Conservation (phyloP, 2,888 invertebrate species). For the Acleris sparsana region DNA sequence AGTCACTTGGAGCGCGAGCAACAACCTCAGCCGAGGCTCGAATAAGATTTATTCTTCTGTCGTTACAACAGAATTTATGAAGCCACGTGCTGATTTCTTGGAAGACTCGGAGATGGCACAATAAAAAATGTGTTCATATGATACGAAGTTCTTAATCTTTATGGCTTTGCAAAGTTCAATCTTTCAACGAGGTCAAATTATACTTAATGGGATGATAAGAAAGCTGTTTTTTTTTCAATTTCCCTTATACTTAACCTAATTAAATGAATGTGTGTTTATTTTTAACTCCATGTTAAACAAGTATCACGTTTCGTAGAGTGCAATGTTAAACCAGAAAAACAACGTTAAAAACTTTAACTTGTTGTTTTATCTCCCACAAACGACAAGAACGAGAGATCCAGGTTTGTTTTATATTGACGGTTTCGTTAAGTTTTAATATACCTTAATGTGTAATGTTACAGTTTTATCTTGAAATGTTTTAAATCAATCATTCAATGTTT, state of each 20-base stretch:
- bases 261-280: constrained; percentile 51
- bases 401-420: constrained; percentile 35
- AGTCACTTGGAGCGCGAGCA: constrained; percentile 11
- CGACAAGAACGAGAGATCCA: not conserved
- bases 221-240: not conserved
- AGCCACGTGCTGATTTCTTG: constrained; percentile 21
- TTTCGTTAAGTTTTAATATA: constrained; percentile 6
- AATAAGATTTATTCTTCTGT: constrained; percentile 25
- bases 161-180: constrained; percentile 9
- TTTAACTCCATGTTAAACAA: constrained; percentile 47
- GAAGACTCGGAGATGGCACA: not conserved
- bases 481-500: too few species aligned
- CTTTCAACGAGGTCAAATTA: not conserved
- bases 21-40: constrained; percentile 9
- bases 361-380: constrained; percentile 29
- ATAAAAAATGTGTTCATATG: constrained; percentile 12
- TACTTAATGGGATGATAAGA: not conserved
- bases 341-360: constrained; percentile 39
- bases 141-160: constrained; percentile 3
- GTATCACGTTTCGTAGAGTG: constrained; percentile 51
- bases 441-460: not conserved
- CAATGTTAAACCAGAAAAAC: constrained; percentile 37
- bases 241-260: constrained; percentile 15
- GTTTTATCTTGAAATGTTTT: not conserved
- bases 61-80: constrained; percentile 28